Evolutionary conservation across 1,140 invertebrate species (phyloP), one percentile per base, ranked within the genome.

Genomic region (Zaprionus capensis): DNA sequence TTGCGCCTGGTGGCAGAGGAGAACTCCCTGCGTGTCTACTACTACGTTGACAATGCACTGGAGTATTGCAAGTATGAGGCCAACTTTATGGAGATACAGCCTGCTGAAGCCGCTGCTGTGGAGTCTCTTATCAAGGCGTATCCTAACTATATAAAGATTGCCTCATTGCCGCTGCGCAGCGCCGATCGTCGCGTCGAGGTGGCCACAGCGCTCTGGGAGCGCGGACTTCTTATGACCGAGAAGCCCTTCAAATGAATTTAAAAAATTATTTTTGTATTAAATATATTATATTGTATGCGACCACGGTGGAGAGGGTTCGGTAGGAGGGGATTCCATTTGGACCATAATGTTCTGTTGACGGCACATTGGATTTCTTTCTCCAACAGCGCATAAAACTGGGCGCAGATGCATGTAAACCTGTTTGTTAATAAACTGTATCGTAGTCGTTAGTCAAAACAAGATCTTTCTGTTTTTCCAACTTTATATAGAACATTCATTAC

Each of bases 1-100:
- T 59, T 96, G 69, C 95, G 97, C 66, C 93, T 98, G 74, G 94
- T 98, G 1, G 58, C 53, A 24, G 93, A 95, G 20, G 96, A 97
- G 80, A 95, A 95, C 46, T 81, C 74, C 2, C 94, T 95, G 44
- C 94, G 94, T 38, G 81, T 98, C 49, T 98, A 98, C 92, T 97
- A 97, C 92, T 96, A 95, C 67, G 93, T 95, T 58, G 97, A 98
- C 87, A 99, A 99, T 94, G 96, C 96, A 0, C 94, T 96, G 75
- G 95, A 96, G 73, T 98, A 98, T 91, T 97, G 97, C 91, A 97
- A 95, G 36, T 95, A 95, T 91, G 97, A 98, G 55, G 92, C 95
- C 26, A 96, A 97, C 73, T 98, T 94, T 93, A 92, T 98, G 71
- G 96, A 97, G 88, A 94, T 98, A 56, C 93, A 95, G 34, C 91